Conservation (phyloP, 2,888 invertebrate species). For the Polylopha cassiicola region DNA sequence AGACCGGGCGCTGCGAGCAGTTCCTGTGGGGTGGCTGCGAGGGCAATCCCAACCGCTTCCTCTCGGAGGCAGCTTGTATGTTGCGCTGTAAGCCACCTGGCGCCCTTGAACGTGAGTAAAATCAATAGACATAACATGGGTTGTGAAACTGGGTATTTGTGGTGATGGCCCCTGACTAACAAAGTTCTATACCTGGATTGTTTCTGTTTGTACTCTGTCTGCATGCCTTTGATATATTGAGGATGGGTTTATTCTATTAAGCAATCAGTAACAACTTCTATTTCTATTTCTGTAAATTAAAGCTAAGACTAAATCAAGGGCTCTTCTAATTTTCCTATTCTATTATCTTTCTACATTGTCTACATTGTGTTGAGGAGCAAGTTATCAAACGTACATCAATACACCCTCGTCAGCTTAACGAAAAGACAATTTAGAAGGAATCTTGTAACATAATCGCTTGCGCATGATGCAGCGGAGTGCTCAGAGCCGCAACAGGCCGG, state of each 20-base stretch:
- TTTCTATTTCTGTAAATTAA: no score
- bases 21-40: constrained; percentile 90
- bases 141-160: not conserved
- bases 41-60: constrained; percentile 91
- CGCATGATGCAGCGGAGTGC: constrained; percentile 81
- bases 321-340: no score
- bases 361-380: not conserved
- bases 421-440: constrained; percentile 13
- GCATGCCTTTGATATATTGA: no score
- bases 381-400: constrained; percentile 1
- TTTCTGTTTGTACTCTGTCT: no score
- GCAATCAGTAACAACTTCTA: no score
- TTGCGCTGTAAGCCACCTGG: constrained; percentile 87
- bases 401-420: constrained; percentile 8
- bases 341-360: no score
- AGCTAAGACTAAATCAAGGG: no score
- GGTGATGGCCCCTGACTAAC: not conserved
- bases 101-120: constrained; percentile 82
- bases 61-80: constrained; percentile 86
- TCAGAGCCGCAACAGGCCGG: constrained; percentile 85
- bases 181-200: not conserved
- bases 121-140: no score
- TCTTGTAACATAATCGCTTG: constrained; percentile 45
- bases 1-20: constrained; percentile 79
- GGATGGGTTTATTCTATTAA: no score